Conservation (phyloP, 30 jellyfish, hydroid and myxozoan species). For the Chrysaora quinquecirrha region DNA sequence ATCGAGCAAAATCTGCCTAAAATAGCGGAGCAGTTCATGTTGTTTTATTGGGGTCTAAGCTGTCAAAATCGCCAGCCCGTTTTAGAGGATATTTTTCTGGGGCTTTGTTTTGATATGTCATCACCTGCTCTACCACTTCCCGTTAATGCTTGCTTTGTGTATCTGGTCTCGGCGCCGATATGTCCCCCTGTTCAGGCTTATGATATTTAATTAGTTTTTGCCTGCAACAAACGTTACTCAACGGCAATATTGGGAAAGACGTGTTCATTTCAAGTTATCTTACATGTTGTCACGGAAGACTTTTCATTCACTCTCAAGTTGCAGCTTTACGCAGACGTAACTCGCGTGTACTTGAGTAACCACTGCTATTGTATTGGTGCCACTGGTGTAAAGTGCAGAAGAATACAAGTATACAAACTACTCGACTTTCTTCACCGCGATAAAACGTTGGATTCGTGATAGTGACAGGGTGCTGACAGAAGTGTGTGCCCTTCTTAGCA, state of each 20-base stretch:
- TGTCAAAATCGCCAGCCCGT: constrained; percentile 69
- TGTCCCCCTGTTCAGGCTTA: constrained; percentile 69
- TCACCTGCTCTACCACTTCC: constrained; percentile 78
- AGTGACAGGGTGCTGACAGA: constrained; percentile 87
- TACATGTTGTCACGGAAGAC: constrained; percentile 63
- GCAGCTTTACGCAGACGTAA: too few species aligned
- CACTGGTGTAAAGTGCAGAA: background rate
- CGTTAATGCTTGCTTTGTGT: constrained; percentile 47
- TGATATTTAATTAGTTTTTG: constrained; percentile 64
- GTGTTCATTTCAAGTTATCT: constrained; percentile 48
- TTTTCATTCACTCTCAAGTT: too few species aligned
- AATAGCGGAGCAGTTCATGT: constrained; percentile 44
- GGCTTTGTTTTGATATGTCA: constrained; percentile 59
- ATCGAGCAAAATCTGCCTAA: too few species aligned
- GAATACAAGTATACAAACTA: background rate
- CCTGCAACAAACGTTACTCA: constrained; percentile 52
- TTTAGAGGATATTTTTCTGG: constrained; percentile 19
- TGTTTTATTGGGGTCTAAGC: constrained; percentile 30
- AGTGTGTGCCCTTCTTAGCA: constrained; percentile 61
- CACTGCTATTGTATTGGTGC: too few species aligned
- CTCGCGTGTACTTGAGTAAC: too few species aligned
- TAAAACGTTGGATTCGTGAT: constrained; percentile 56
- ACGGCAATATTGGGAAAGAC: constrained; percentile 56
- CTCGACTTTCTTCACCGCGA: constrained; percentile 29
- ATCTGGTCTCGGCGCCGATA: constrained; percentile 63